Base-by-base conservation (phyloP, 1,140 invertebrate species). In the Heliconius hewitsoni region DNA sequence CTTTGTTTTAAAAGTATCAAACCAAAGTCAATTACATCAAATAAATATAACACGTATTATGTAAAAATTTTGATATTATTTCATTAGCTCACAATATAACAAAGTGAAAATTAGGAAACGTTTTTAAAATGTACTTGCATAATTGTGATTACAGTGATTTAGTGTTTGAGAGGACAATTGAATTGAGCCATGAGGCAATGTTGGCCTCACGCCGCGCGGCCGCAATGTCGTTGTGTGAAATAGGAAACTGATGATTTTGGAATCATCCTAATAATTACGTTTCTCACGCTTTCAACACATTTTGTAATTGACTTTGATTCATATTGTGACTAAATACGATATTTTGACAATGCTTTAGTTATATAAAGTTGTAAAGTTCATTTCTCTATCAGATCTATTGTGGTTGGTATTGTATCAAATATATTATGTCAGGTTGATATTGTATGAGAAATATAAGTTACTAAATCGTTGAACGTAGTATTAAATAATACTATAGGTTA, bases 171-270 rank as follows among this genome's bases (percentile, higher is more conserved):
- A 80, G 70, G 79, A 81, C 79, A 77, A 81, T 81, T 72, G 82
- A 84, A 87, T 85, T 81, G 83, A 84, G 86, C 78, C 71, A 74
- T 85, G 78, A 83, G 73, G 84, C 80, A 85, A 84, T 81, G 60
- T 71, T 37, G 76, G 82, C 79, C 82, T 74, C 77, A 82, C 79
- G 77, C 73, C 60, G 55, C 73, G 78, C 75, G 76, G 75, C 83
- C 78, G 83, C 81, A 82, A 83, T 80, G 73, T 74, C 50, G 60
- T 80, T 73, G 81, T 72, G 81, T 81, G 82, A 81, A 83, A 80
- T 82, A 81, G 76, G 74, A 85, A 85, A 87, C 80, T 75, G 78
- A 79, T 83, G 79, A 80, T 82, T 85, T 85, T 78, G 72, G 75
- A 80, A 78, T 78, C 60, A 81, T 80, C 76, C 75, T 50, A 82